phyloP scores from a whole-genome alignment of 2,113 vertebrate species.

The Diglossa brunneiventris region DNA sequence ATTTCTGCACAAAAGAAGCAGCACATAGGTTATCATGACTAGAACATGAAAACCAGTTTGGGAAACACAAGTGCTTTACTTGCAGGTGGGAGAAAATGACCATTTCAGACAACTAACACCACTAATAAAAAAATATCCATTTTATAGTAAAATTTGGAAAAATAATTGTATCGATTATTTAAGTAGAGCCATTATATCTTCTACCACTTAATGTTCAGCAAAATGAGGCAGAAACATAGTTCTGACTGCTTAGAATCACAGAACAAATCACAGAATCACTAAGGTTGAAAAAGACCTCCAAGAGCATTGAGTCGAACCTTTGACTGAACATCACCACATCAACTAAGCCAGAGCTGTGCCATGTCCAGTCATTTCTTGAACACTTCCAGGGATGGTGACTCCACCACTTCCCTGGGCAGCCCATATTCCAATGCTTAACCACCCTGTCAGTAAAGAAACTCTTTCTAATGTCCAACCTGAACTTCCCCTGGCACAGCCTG shows the following conservation, averaged over 20 bases:
- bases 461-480: background rate
- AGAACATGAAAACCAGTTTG: background rate
- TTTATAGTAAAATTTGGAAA: background rate
- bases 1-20: background rate
- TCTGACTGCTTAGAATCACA: background rate
- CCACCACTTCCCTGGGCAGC: background rate
- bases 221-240: background rate
- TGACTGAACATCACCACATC: background rate
- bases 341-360: background rate
- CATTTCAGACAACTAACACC: background rate
- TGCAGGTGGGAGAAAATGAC: background rate
- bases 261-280: background rate
- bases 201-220: background rate
- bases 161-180: background rate
- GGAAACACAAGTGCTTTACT: background rate
- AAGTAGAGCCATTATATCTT: background rate
- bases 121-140: fast-evolving
- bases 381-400: background rate
- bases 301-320: fast-evolving
- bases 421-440: background rate
- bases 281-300: background rate
- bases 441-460: background rate
- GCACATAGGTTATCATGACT: background rate
- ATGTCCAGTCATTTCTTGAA: background rate
- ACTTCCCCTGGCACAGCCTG: background rate